Base-by-base conservation (phyloP, 2,888 invertebrate genomes). In the Phortica okadai region DNA sequence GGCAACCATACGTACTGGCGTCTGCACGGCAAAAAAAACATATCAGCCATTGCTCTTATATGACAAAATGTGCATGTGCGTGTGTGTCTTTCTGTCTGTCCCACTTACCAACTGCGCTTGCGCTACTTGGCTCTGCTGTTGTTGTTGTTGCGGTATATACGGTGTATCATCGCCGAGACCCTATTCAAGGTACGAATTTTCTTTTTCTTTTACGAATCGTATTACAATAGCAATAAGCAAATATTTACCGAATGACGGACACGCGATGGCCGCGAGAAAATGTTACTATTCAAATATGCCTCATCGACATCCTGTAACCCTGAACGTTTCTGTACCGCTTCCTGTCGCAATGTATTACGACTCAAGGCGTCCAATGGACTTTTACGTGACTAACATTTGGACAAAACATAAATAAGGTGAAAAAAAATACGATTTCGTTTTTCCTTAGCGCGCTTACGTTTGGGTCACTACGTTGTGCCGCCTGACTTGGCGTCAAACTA, bases 331-430 rank as follows among this genome's bases (percentile, higher is more conserved):
- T 88, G 90, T 50, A 84, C 77, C 5, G 77, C 78, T 74, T 85
- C 82, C 74, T 84, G 85, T 25, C 84, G 82, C 42, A 81, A 75
- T 6, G 84, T 88, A 0, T 78, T 21, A 42, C 88, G 90, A 45
- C 90, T 90, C 67, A 90, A 80, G 0, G 91, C 89, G 82, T 90
- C 90, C 75, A 90, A 78, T 0, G 90, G 91, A 80, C 90, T 90
- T 81, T 90, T 90, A 62, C 81, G 82, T 6, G 82, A 73, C 88
- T 88, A 72, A 74, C 74, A 45, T 11, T 11, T 6, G 5, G 58
- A 59, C 16, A 44, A 58, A 50, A 74, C 11, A 44, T 10, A 42
- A 56, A 45, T n/a, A 66, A 25, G 54, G 25, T 11, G 25, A 72
- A 41, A 69, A 69, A n/a, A 69, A 72, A 72, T 25, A 33, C 8